Base-by-base conservation (phyloP, 2,888 invertebrate genomes). In the Mythimna albipuncta region DNA sequence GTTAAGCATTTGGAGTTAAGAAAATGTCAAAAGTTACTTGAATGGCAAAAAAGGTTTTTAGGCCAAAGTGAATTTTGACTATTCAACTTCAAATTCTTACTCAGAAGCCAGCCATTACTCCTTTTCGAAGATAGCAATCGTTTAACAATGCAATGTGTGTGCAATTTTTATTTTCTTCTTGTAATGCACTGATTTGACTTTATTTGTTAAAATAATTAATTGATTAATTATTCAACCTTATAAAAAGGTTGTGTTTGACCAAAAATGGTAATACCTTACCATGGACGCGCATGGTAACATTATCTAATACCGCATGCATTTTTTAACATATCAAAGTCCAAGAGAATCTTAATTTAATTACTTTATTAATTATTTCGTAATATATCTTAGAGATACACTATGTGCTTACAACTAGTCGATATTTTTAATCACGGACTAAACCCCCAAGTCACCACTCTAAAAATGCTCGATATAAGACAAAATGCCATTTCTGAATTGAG, bases 291-390 rank as follows among this genome's bases (percentile, higher is more conserved):
- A 86, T 87, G 85, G 81, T 80, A 70, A 68, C 55, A 44, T 64
- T 64, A 78, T 85, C 84, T 72, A 77, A 83, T 68, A 70, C 54
- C 83, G 90, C 89, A 89, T 89, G 89, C 79, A 87, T 88, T 87
- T 79, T 75, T 65, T 74, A 82, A 85, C 82, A 81, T 85, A 83
- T 79, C 79, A 85, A 69, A 84, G 68, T 87, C 57, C 67, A 75
- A 71, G 77, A 77, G 54, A 71, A 69, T 76, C 64, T 79, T 65
- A 55, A 67, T 75, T 71, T 65, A 59, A 72, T 52, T 50, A 41
- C 61, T 68, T 64, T 70, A 64, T 57, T 21, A 70, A 70, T 76
- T 64, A 69, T 73, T 77, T 74, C 75, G 19, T 71, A 57, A 79
- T 62, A 72, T 77, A 65, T 73, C 7, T 79, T 73, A 81, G 50